Percentiles rank a stretch among this genome's conserved stretches.
These are phyloP conservation scores for Xiphias gladius DNA, from an alignment of 2,113 vertebrate species.

Conservation along the genomic window DNA sequence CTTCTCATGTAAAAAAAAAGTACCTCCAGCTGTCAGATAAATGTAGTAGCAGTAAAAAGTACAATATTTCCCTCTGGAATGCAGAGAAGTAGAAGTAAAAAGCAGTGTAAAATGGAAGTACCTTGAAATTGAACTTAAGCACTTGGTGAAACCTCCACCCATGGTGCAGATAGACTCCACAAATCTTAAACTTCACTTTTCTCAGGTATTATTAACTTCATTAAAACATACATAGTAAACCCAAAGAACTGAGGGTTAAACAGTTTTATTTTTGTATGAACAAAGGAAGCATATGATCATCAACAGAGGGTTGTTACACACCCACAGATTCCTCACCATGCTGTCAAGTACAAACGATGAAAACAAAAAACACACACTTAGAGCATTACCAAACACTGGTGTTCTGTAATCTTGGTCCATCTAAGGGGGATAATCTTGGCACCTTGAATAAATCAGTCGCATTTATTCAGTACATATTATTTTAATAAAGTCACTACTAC, in stretches of 20 bases:
- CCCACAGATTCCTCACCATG: constrained; percentile 51
- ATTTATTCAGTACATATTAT: constrained; percentile 50
- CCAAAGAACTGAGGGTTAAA: constrained; percentile 32
- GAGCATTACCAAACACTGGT: constrained; percentile 35
- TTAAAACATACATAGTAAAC: constrained; percentile 15
- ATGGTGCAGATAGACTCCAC: background rate
- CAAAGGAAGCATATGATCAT: constrained; percentile 61
- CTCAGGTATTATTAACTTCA: background rate
- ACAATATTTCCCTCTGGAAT: too few species aligned
- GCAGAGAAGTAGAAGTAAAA: background rate
- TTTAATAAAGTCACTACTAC: constrained; percentile 49
- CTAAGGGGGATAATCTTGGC: constrained; percentile 47
- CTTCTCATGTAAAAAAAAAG: too few species aligned
- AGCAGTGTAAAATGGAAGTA: background rate
- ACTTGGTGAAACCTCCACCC: background rate
- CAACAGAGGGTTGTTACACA: constrained; percentile 45
- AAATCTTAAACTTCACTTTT: background rate
- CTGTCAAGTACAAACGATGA: constrained; percentile 61
- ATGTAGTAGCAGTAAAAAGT: too few species aligned
- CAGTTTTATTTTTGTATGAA: constrained; percentile 71
- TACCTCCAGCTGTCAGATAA: too few species aligned
- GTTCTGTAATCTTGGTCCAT: constrained; percentile 49
- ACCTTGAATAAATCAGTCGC: constrained; percentile 36
- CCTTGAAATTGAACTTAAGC: background rate
- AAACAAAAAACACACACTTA: constrained; percentile 35